phyloP scores from a whole-genome alignment of 2,113 vertebrate genomes.

The Orthonyx spaldingii region DNA sequence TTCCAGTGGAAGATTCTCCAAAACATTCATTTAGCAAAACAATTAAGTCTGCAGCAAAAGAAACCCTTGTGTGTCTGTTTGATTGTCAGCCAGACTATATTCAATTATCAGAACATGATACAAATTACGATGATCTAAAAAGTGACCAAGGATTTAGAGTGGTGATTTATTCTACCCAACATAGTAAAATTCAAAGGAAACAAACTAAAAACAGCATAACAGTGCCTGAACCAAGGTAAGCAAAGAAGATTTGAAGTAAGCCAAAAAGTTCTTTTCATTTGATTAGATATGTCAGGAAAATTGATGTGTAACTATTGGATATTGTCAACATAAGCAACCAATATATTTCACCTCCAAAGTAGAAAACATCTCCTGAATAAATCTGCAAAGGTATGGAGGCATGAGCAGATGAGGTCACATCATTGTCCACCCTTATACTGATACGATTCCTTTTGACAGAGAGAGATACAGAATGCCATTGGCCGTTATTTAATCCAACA shows the following conservation, averaged over 20 bases:
- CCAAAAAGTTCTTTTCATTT: not conserved
- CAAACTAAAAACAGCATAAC: not conserved
- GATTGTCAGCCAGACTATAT: not conserved
- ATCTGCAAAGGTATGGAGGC: constrained; percentile 68
- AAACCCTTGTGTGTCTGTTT: not conserved
- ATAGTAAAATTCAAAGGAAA: not conserved
- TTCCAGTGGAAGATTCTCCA: not conserved
- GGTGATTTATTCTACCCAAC: not conserved
- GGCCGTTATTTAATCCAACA: constrained; percentile 82
- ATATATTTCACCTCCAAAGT: constrained; percentile 82
- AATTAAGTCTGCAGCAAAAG: not conserved
- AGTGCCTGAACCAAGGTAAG: not conserved
- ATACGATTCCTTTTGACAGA: constrained; percentile 75
- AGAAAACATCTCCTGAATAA: constrained; percentile 69
- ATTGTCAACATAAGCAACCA: not conserved
- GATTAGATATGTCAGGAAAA: not conserved
- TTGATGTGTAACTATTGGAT: not conserved
- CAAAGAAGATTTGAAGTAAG: not conserved
- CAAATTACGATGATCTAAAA: not conserved
- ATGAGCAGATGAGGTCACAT: constrained; percentile 54
- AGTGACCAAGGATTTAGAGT: not conserved
- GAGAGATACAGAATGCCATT: constrained; percentile 87
- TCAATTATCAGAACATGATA: not conserved
- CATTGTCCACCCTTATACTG: constrained; percentile 77
- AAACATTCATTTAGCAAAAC: not conserved